Base-by-base conservation (phyloP, 1,140 invertebrate species). In the Saccostrea echinata region DNA sequence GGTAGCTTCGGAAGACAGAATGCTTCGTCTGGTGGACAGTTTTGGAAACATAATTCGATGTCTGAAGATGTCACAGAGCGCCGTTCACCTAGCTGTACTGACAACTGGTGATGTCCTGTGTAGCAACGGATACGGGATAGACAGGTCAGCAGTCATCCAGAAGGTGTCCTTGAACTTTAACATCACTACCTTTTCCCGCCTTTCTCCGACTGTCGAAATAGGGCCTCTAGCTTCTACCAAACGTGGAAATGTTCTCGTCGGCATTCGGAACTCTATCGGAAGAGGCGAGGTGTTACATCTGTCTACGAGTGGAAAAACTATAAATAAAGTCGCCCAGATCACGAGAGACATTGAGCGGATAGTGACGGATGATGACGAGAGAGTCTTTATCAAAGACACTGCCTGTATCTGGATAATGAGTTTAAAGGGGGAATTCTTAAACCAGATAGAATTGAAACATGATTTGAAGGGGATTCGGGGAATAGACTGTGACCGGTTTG, bases 361-460 rank as follows among this genome's bases (percentile, higher is more conserved):
- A 13, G 4, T 8, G 11, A 30, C 16, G 3, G 30, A 30, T 27
- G 68, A 71, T 0, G 68, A 71, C 0, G 27, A 71, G 9, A 27
- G 27, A 33, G 68, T 71, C 8, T 71, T 33, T 16, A 33, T 71
- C 11, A 71, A 71, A 16, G 68, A 71, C 27, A 30, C 68, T 12
- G 30, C 24, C 27, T 71, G 68, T 71, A 71, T 71, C 68, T 71
- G 68, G 68, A 71, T 71, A 27, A 71, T 71, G 68, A 71, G 68
- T 71, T 16, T 71, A 30, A 71, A 71, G 68, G 68, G 68, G 9
- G 68, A 71, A 16, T 71, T 71, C 68, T 11, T 71, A 27, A 71
- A 71, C 16, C 68, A 71, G 68, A 71, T 71, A 71, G 68, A 71
- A 71, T 27, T 71, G 11, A 71, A 71, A 30, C 13, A 30, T 16